Base-by-base conservation (phyloP, 2,797 vertebrate genomes). In the Eulemur albifrons region DNA sequence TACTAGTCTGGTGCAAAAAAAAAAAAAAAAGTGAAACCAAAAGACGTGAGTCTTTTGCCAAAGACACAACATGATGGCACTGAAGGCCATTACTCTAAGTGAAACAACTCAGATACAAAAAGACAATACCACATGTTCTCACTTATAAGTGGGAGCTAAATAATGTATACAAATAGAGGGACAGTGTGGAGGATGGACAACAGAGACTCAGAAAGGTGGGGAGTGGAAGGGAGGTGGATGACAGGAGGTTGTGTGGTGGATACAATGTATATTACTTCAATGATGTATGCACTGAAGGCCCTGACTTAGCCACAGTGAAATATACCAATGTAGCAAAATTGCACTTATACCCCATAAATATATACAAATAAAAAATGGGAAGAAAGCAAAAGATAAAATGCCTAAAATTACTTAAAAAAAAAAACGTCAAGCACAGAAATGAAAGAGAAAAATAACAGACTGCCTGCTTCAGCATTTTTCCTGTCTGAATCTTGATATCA, bases 401-500 rank as follows among this genome's bases (percentile, higher is more conserved):
- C 9, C 54, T 77, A 81, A 88, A 87, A 81, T 84, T 15, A 93
- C 32, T 95, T 11, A 54, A 38, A 38, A 38, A 38, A 38, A 54
- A 21, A 45, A 82, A 11, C 1, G 9, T 81, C 35, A 93, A 94
- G 30, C 38, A 93, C 13, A 93, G 30, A 65, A 18, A n/a, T 45
- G 21, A 93, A 30, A 50, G 23, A 84, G 38, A 90, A 87, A 90
- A 97, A 89, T 50, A 93, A 91, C 25, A 88, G 61, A 82, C 20
- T 72, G 45, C 9, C 20, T 65, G 45, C 9, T 81, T 93, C 80
- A 95, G 70, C 20, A 57, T 79, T 89, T 96, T 92, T 91, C 45
- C 84, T 69, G 7, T 73, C 45, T 93, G 50, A 85, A 91, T 70
- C 70, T 83, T 76, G n/a, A 77, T 79, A 84, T 18, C 61, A 89